Conservation (phyloP, 1,140 invertebrate genomes). For the Euborellia annulipes region DNA sequence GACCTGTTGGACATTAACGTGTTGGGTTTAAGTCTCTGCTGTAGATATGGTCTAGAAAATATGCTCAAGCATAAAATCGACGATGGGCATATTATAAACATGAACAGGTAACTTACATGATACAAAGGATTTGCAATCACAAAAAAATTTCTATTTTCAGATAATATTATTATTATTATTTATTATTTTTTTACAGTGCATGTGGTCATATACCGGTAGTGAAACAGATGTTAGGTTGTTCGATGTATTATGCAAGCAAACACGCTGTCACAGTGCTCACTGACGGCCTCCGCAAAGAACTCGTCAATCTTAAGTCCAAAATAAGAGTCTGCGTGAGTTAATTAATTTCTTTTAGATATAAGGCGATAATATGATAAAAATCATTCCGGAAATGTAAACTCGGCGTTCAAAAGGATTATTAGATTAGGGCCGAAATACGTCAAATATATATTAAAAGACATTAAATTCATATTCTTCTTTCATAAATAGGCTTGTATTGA, state of each 20-base stretch:
- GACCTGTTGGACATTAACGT: slow-evolving; percentile 49
- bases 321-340: slow-evolving; percentile 27
- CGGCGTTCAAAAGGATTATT: no score
- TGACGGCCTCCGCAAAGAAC: slow-evolving; percentile 29
- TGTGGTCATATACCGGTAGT: not conserved
- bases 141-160: no score
- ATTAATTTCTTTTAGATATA: no score
- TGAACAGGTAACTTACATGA: slow-evolving; percentile 27
- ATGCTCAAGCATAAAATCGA: slow-evolving; percentile 44
- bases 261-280: slow-evolving; percentile 27
- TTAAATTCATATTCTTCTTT: no score
- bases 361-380: no score
- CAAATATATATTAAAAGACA: no score
- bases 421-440: no score
- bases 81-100: slow-evolving; percentile 36
- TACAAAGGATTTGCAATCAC: not conserved
- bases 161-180: no score
- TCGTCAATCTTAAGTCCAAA: slow-evolving; percentile 18
- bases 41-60: slow-evolving; percentile 42
- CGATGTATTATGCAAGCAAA: slow-evolving; percentile 28
- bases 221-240: not conserved
- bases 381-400: no score
- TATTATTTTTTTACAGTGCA: no score
- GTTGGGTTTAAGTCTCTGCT: slow-evolving; percentile 44
- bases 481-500: no score